phyloP scores from a whole-genome alignment of 2,113 vertebrate genomes.

The Speoplatyrhinus poulsoni region DNA sequence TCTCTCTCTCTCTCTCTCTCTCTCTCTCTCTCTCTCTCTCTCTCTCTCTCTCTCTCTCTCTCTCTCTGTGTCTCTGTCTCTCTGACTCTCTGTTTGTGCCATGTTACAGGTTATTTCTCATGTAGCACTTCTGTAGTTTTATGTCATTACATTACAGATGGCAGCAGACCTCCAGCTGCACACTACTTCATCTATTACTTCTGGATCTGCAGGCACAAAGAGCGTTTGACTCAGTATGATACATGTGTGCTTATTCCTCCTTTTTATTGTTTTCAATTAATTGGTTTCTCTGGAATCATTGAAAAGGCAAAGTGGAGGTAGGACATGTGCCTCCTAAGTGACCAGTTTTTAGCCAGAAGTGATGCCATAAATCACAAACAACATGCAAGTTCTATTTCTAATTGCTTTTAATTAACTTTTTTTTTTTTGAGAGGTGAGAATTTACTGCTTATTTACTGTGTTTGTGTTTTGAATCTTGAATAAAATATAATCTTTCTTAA shows the following conservation, averaged over 20 bases:
- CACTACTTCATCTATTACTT: conserved; percentile 50
- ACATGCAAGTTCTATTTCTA: conserved; percentile 23
- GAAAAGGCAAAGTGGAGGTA: conserved; percentile 51
- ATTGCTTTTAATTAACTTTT: conserved; percentile 15
- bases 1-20: background rate
- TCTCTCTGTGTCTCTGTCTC: background rate
- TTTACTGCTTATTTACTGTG: conserved; percentile 73
- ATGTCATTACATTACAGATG: conserved; percentile 43
- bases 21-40: background rate
- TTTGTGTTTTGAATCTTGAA: conserved; percentile 78
- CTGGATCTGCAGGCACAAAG: conserved; percentile 10
- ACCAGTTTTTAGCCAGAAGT: conserved; percentile 8
- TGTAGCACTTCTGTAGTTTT: conserved; percentile 56
- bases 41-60: too few species aligned
- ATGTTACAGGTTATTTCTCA: conserved; percentile 51
- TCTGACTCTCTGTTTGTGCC: conserved; percentile 40
- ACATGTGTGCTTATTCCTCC: conserved; percentile 58
- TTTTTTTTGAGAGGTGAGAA: conserved; percentile 62
- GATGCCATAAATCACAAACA: conserved; percentile 8
- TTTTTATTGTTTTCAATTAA: conserved; percentile 54
- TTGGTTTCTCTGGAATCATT: conserved; percentile 59
- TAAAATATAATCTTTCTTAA: conserved; percentile 72
- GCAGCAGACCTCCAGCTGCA: conserved; percentile 55
- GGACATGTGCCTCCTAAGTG: conserved; percentile 33
- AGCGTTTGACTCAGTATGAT: conserved; percentile 54